Evolutionary conservation across 2,888 invertebrate species (phyloP).

Genomic region (Mythimna ferrago): DNA sequence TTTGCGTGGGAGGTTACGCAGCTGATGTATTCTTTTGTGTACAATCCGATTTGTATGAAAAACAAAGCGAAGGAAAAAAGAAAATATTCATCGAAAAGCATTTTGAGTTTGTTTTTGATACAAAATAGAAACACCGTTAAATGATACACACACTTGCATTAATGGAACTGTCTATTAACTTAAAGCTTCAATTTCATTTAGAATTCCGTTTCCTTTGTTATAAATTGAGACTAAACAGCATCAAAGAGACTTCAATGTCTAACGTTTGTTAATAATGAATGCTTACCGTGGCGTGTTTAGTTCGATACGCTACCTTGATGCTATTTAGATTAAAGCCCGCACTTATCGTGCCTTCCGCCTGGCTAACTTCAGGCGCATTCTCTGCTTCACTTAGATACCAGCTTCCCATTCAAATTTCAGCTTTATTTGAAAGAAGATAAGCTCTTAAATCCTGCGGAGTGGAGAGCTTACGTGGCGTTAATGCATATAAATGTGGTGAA

Average conservation of each 20-base stretch:
- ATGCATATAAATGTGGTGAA: constrained; percentile 85
- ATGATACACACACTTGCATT: constrained; percentile 1
- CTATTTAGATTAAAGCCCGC: constrained; percentile 87
- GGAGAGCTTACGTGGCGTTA: constrained; percentile 66
- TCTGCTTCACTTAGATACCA: constrained; percentile 71
- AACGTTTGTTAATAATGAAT: constrained; percentile 62
- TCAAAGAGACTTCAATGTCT: constrained; percentile 57
- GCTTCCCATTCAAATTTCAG: constrained; percentile 69
- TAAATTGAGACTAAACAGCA: constrained; percentile 47
- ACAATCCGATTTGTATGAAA: constrained; percentile 34
- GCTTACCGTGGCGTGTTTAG: constrained; percentile 73
- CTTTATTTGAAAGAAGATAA: constrained; percentile 71
- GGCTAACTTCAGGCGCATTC: constrained; percentile 79
- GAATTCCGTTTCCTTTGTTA: constrained; percentile 28
- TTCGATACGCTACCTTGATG: constrained; percentile 76
- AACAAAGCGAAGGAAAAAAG: constrained; percentile 1
- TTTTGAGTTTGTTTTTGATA: constrained; percentile 9
- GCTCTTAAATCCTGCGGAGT: constrained; percentile 63
- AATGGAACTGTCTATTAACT: constrained; percentile 22
- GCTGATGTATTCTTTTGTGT: constrained; percentile 31
- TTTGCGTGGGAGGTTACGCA: constrained; percentile 30
- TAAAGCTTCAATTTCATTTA: constrained; percentile 26
- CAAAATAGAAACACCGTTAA: not conserved
- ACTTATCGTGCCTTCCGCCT: constrained; percentile 86
- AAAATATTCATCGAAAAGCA: constrained; percentile 17